These are phyloP conservation scores for Lampris megalopsis DNA, from an alignment of 2,113 vertebrate genomes.

Conservation along the genomic window DNA sequence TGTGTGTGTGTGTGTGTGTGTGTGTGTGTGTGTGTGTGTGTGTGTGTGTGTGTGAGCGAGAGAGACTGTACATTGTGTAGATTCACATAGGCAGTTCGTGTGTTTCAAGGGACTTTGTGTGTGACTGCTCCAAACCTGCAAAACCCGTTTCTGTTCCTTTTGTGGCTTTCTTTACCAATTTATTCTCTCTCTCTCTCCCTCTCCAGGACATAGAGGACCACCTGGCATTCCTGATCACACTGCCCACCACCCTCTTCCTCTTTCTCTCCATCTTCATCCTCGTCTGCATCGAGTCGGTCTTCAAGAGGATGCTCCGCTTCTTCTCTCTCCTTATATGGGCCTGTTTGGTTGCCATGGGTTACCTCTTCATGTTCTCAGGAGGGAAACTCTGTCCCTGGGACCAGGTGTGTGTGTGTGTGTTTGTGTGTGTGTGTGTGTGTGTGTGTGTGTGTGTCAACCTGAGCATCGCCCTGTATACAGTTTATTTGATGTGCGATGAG, in stretches of 20 bases:
- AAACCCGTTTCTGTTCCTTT: not conserved
- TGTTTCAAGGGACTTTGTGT: not conserved
- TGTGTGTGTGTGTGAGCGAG: not conserved
- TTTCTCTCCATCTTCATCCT: constrained; percentile 98
- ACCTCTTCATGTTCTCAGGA: constrained; percentile 98
- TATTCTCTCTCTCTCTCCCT: constrained; percentile 35
- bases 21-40: not conserved
- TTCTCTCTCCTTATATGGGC: constrained; percentile 97
- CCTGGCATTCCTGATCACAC: constrained; percentile 95
- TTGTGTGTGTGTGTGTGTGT: constrained; percentile 6
- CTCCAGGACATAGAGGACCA: constrained; percentile 91
- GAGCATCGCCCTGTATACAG: constrained; percentile 4
- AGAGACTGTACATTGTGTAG: no score
- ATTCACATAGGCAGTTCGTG: no score
- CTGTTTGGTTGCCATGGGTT: constrained; percentile 96
- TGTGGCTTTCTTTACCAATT: not conserved
- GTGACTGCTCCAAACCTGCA: constrained; percentile 7
- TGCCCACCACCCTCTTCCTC: constrained; percentile 94
- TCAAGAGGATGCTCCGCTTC: constrained; percentile 93
- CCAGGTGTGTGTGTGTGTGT: constrained; percentile 85
- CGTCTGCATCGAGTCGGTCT: constrained; percentile 94
- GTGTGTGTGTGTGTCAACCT: not conserved
- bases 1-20: not conserved
- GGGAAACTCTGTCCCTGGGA: constrained; percentile 96
- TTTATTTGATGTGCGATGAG: constrained; percentile 52